Base-by-base conservation (phyloP, 1,140 invertebrate species). In the Archivesica marissinica region DNA sequence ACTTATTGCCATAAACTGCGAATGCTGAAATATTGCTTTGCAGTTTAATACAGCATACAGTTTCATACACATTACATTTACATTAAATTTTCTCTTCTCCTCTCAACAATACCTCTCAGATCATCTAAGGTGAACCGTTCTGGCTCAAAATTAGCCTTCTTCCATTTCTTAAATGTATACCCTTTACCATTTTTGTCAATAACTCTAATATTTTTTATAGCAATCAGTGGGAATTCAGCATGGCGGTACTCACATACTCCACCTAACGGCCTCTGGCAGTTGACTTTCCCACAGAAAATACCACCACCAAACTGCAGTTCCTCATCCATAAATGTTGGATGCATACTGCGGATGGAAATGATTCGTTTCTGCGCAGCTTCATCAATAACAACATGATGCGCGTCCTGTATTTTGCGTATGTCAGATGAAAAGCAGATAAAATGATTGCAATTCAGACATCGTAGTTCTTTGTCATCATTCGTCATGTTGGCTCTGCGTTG, bases 241-340 rank as follows among this genome's bases (percentile, higher is more conserved):
- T 77, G 75, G 39, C 78, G 85, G 66, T 89, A 89, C 15, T 61
- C 41, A 38, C 75, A 82, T 15, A 81, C 64, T 17, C 87, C 87
- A 50, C 91, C 91, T 87, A 90, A 89, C 47, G 89, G 86, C 20
- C 64, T 20, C 7, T 85, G 75, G 66, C 91, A 92, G 4, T 88
- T 68, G 13, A 81, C 4, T 39, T 76, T 76, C 9, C 50, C 74
- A 41, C 74, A 76, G 20, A 39, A 59, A 41, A 76, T 56, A 50
- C 86, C 88, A 17, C 82, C 86, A 33, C 77, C 81, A 64, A 87
- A 86, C 28, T 86, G 56, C 13, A 89, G 59, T 9, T 86, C 72
- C 2, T 78, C 68, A 61, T 79, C 39, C 17, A 82, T 52, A 39
- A 54, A 39, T 20, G 0, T 39, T 2, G 61, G 61, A 38, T 33